These are phyloP conservation scores for Megalops cyprinoides DNA, from an alignment of 2,797 vertebrate genomes.

Conservation along the genomic window DNA sequence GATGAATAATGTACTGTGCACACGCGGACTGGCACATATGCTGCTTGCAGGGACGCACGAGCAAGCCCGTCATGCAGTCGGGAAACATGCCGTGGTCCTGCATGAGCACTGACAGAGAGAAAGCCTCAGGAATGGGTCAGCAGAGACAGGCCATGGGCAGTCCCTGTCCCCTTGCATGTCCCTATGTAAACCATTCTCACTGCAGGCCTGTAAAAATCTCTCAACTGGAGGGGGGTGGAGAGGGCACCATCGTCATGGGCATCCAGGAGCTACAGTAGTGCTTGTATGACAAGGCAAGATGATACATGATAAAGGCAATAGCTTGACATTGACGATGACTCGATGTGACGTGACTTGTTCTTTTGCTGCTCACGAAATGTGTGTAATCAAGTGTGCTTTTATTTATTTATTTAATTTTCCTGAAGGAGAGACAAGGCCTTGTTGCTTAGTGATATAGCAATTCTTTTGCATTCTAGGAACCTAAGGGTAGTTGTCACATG, in stretches of 20 bases:
- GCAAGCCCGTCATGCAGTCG: not conserved
- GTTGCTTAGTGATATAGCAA: not conserved
- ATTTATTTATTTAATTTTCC: not conserved
- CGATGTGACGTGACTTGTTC: constrained; percentile 21
- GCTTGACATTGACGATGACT: not conserved
- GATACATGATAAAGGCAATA: not conserved
- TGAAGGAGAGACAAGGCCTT: too few species aligned
- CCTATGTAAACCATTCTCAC: not conserved
- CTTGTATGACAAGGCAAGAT: not conserved
- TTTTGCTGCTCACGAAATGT: not conserved
- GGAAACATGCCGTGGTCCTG: not conserved
- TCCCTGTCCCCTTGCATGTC: not conserved
- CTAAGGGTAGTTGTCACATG: not conserved
- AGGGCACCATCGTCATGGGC: constrained; percentile 14
- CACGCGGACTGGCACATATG: not conserved
- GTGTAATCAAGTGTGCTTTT: not conserved
- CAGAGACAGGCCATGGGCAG: not conserved
- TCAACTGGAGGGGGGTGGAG: constrained; percentile 26
- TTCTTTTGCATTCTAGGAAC: not conserved
- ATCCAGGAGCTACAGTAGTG: not conserved
- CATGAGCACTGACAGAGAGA: not conserved
- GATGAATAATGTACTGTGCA: not conserved
- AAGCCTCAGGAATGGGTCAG: not conserved
- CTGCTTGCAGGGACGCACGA: constrained; percentile 1
- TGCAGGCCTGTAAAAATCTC: constrained; percentile 18